Conservation (phyloP, 2,113 vertebrate species). For the Bungarus multicinctus region DNA sequence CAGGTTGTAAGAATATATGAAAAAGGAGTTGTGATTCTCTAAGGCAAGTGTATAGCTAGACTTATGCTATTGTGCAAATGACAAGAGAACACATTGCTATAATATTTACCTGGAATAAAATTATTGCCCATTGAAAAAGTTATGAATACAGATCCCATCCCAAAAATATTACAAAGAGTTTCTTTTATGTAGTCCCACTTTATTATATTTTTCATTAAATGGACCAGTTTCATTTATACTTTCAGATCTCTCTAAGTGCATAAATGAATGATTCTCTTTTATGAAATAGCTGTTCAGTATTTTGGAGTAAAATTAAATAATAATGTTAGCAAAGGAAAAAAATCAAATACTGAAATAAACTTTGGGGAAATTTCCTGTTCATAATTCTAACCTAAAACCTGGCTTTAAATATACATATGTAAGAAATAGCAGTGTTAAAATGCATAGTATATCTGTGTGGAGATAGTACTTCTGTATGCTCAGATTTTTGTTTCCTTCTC, state of each 20-base stretch:
- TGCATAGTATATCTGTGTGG: background rate
- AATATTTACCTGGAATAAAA: background rate
- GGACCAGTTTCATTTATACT: background rate
- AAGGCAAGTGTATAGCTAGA: background rate
- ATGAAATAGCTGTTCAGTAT: slow-evolving; percentile 15
- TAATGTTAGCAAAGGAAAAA: background rate
- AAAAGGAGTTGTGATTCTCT: background rate
- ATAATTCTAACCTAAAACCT: background rate
- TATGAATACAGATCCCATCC: background rate
- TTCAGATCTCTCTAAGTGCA: slow-evolving; percentile 8
- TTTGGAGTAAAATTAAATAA: background rate
- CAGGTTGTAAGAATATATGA: background rate
- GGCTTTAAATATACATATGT: background rate
- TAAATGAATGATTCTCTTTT: background rate
- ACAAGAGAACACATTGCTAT: background rate
- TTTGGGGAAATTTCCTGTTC: background rate
- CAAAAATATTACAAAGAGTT: background rate
- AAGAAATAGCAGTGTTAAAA: background rate
- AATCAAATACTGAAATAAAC: background rate
- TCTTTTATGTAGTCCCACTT: background rate
- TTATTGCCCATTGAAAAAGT: background rate
- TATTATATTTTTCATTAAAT: slow-evolving; percentile 14
- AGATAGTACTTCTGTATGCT: background rate
- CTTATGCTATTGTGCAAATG: background rate
- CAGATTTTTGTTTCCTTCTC: background rate